Evolutionary conservation across 2,888 invertebrate species (phyloP), one percentile per base, ranked within the genome.

Genomic region (Rhimphoctona megacephalus): DNA sequence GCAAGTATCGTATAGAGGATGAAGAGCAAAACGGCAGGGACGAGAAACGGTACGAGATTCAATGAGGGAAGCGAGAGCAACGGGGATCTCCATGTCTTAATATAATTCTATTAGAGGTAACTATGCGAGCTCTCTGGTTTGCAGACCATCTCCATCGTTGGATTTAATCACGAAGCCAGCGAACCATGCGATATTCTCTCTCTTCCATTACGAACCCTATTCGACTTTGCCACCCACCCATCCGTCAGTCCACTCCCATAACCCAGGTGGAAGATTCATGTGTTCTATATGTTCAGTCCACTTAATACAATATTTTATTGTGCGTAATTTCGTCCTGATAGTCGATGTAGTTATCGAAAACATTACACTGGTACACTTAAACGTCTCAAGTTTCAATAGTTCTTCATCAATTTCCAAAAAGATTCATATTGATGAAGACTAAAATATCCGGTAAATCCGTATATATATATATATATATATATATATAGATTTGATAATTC

Each of bases 91-190:
- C 91, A 90, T 92, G 92, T 94, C 93, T 94, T 92, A 90, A 92
- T 93, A 93, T 94, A 94, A 94, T 94, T 94, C 93, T 93, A 94
- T 94, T 93, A 94, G 92, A 92, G 93, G 92, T 93, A 94, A 93
- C 93, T 94, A 92, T 91, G 93, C 93, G 92, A 91, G 92, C 76
- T 82, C 91, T 91, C 92, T 89, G 91, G 91, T 90, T 92, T 91
- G 92, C 91, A 72, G 84, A 81, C 90, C 93, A 90, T 91, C 90
- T 90, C 90, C 90, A 88, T 88, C 89, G 92, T 92, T 92, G 93
- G 91, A 94, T 94, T 94, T 94, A 94, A 94, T 94, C 93, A 93
- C 92, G 92, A 88, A 92, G 86, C 92, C 92, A 92, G 92, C 92
- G 89, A 92, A 91, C 92, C 92, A 92, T 93, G 88, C 94, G 90